A percentile compares a stretch with the other conserved stretches of the same genome.
Evolutionary conservation across 2,797 vertebrate species (phyloP).

Genomic region (Luscinia luscinia): DNA sequence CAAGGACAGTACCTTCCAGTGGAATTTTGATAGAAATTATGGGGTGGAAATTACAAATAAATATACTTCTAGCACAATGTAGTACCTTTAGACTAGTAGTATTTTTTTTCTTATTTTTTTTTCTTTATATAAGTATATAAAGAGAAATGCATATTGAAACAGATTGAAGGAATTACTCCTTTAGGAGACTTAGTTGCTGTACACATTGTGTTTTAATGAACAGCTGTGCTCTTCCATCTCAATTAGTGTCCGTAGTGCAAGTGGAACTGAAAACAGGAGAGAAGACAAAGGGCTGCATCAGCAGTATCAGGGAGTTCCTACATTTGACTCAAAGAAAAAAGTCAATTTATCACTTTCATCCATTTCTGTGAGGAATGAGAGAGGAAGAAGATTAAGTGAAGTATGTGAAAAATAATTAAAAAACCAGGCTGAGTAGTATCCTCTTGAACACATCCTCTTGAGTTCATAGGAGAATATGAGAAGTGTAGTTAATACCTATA

Average conservation of each 20-base stretch:
- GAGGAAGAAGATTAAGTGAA: background rate
- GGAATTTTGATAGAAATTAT: background rate
- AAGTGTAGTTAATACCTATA: background rate
- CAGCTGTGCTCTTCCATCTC: constrained; percentile 47
- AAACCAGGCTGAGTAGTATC: background rate
- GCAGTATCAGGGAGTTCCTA: background rate
- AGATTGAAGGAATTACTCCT: constrained; percentile 5
- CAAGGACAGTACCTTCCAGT: background rate
- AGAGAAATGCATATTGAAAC: background rate
- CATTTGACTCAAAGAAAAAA: background rate
- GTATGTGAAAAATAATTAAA: background rate
- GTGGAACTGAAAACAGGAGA: background rate
- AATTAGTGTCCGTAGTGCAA: background rate
- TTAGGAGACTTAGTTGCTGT: background rate
- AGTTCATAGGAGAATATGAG: background rate
- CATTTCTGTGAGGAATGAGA: background rate
- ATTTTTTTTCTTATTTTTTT: background rate
- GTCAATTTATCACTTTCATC: background rate
- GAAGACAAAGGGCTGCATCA: background rate
- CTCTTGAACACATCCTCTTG: background rate
- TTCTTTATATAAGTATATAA: background rate
- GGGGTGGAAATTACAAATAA: background rate
- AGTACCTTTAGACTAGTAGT: background rate
- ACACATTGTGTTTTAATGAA: constrained; percentile 13
- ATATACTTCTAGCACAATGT: background rate